Percentiles rank a stretch among this genome's conserved stretches.
Conservation (phyloP, 1,140 invertebrate species). For the Eueides isabella region DNA sequence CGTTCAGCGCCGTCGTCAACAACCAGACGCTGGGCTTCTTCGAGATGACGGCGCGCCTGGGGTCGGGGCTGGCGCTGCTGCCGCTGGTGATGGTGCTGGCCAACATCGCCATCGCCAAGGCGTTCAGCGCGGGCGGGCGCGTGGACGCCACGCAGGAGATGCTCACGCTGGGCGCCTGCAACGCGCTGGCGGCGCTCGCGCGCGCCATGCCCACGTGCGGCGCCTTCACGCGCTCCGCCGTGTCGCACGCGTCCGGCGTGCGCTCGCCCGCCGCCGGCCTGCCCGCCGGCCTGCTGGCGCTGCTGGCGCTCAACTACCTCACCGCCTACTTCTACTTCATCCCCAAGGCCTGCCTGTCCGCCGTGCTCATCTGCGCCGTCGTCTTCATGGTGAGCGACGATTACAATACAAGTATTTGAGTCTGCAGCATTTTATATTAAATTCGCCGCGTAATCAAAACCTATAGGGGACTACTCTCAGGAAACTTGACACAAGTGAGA, state of each 20-base stretch:
- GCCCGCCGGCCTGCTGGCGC: constrained; percentile 85
- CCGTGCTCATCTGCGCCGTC: constrained; percentile 94
- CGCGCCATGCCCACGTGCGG: constrained; percentile 90
- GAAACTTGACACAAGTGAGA: too few relatives aligned
- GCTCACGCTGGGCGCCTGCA: constrained; percentile 88
- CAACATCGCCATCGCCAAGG: constrained; percentile 94
- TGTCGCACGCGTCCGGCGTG: constrained; percentile 89
- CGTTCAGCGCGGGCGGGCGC: constrained; percentile 86
- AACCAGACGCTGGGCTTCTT: constrained; percentile 85
- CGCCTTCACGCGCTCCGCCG: constrained; percentile 90
- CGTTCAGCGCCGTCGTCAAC: constrained; percentile 84
- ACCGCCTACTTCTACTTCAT: constrained; percentile 94
- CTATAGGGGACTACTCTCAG: too few relatives aligned
- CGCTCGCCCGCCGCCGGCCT: constrained; percentile 88
- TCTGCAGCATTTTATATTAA: too few relatives aligned
- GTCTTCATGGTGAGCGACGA: constrained; percentile 92
- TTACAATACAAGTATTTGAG: too few relatives aligned
- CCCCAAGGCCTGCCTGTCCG: constrained; percentile 88
- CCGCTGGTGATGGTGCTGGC: constrained; percentile 92
- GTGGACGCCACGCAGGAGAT: constrained; percentile 89
- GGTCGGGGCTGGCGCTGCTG: constrained; percentile 87
- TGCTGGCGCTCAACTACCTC: constrained; percentile 87
- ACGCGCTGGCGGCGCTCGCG: constrained; percentile 88
- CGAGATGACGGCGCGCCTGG: constrained; percentile 86
- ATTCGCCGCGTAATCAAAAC: too few relatives aligned